Base-by-base conservation (phyloP, 2,888 invertebrate species). In the Polymixis lichenea region DNA sequence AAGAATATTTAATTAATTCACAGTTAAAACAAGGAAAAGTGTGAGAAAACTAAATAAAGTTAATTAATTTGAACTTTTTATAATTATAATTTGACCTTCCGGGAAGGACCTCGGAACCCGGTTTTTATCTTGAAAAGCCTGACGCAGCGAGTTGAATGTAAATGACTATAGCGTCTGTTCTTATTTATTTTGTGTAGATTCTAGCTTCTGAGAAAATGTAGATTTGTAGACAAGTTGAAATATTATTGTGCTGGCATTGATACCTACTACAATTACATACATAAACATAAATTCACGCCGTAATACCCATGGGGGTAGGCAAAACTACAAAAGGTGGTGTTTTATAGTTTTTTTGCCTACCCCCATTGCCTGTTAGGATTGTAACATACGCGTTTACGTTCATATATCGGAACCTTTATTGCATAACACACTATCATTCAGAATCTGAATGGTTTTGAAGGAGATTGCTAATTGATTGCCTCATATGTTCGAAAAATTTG, bases 41-140 rank as follows among this genome's bases (percentile, higher is more conserved):
- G 15, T 13, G 25, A 43, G 58, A 22, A 80, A 80, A 69, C 53
- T 60, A 38, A 80, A 60, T 43, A 69, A 77, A 61, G 77, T 60
- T 80, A 77, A 81, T 81, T 71, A 71, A 67, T 60, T 22, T 69
- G 53, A 60, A 67, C 71, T 64, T 67, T 69, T 67, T 58, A 75
- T 53, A 49, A 76, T 64, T 67, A 65, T 56, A 76, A 70, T 67
- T 58, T 25, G 19, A 43, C 75, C 46, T 61, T 66, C 53, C 61
- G 4, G 69, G 28, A 69, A 60, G 58, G 66, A 28, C 22, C 38
- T 58, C 46, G 46, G 28, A 66, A 67, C 61, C 51, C 62, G 43
- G 51, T 75, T 72, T 66, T 71, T 71, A 80, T 71, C 62, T 62
- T 38, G 22, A 77, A 51, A 82, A 11, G 28, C 11, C 11, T 49